Conservation (phyloP, 1,140 invertebrate genomes). For the Sitophilus oryzae region DNA sequence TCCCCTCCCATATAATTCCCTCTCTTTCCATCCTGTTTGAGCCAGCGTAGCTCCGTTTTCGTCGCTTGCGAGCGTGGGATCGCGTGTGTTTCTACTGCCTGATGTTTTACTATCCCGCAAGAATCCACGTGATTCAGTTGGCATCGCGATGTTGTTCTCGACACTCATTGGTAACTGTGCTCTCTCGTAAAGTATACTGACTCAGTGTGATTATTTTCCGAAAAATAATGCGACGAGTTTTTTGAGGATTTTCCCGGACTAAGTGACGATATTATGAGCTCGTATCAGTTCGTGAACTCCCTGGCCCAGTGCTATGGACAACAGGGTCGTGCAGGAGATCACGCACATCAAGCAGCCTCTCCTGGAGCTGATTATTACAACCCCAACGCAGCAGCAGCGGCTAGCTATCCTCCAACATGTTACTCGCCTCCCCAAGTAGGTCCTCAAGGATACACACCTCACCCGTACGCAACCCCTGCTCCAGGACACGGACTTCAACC, state of each 20-base stretch:
- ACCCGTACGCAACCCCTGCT: slow-evolving; percentile 62
- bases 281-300: slow-evolving; percentile 94
- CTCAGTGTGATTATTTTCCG: too few species aligned
- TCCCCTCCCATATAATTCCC: too few species aligned
- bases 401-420: slow-evolving; percentile 62
- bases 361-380: slow-evolving; percentile 74
- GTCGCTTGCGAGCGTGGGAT: slow-evolving; percentile 19
- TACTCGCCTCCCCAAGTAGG: slow-evolving; percentile 67
- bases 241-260: too few species aligned
- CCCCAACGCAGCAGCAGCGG: slow-evolving; percentile 59
- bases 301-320: slow-evolving; percentile 81
- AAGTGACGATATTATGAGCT: too few species aligned
- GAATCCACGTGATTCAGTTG: slow-evolving; percentile 39
- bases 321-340: slow-evolving; percentile 50
- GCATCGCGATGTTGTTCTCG: slow-evolving; percentile 35
- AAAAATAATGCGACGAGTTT: too few species aligned
- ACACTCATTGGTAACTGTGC: too few species aligned
- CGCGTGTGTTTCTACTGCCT: slow-evolving; percentile 53
- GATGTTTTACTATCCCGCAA: slow-evolving; percentile 43
- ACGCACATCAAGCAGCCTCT: slow-evolving; percentile 39
- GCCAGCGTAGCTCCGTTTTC: too few species aligned
- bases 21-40: too few species aligned
- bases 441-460: slow-evolving; percentile 63
- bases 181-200: too few species aligned
- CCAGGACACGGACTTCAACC: slow-evolving; percentile 56